Evolutionary conservation across 2,797 vertebrate species (phyloP), one percentile per base, ranked within the genome.

Genomic region (Sebastes iracundus): DNA sequence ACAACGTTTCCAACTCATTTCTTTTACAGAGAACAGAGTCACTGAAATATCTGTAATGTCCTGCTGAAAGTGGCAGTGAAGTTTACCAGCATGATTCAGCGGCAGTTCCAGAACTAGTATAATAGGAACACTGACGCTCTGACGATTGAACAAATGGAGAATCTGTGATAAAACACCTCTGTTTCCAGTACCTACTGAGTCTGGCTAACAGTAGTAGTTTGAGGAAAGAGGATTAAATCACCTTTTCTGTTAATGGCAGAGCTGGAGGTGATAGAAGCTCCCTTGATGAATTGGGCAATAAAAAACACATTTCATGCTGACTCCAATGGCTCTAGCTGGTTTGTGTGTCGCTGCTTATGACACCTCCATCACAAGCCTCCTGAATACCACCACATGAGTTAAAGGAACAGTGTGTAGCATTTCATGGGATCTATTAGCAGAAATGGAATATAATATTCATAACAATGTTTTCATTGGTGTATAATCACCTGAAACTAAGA

Each of bases 291-390:
- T 62, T 52, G 56, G 58, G 61, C 79, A 66, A 63, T 87, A 83
- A 89, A 80, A 87, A 78, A n/a, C 52, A 73, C 62, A 75, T 81
- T 79, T 75, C 55, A 70, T 80, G 74, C 77, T 72, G 82, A 77
- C 75, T 86, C 30, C 52, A 22, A 74, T 62, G 72, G 77, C 82
- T 61, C 56, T 32, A 61, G 42, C 49, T 67, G 18, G 25, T 60
- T n/a, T 25, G 3, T 22, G 60, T 46, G 61, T 46, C 25, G 38
- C 70, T 79, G 28, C 84, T 81, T 75, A 82, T 71, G 71, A 83
- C 58, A 69, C 42, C 25, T 65, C 30, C 59, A 76, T 83, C 68
- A 75, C 56, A 35, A 20, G 33, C 56, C 32, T 49, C 80, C 80
- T 53, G 67, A 82, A 74, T 25, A 64, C 52, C 63, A 38, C 16